Percentiles rank a stretch among this genome's conserved stretches.
Evolutionary conservation across 1,140 invertebrate genomes (phyloP).

Genomic region (Drosophila lini): DNA sequence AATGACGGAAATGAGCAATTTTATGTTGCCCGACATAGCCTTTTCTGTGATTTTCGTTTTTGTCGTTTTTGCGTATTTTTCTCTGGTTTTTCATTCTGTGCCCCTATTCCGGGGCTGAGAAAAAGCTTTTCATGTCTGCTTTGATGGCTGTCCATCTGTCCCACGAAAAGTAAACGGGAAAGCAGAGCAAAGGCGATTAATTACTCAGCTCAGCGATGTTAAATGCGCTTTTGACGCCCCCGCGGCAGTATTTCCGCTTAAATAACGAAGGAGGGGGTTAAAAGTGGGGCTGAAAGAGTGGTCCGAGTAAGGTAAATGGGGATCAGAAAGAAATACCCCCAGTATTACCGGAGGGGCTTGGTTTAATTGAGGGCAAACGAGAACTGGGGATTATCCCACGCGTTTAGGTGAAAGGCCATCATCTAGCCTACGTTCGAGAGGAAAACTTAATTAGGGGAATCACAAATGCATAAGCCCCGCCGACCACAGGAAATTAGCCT

Average conservation of each 20-base stretch:
- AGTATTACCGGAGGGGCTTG: not conserved
- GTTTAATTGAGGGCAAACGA: constrained; percentile 57
- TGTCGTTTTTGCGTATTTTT: constrained; percentile 11
- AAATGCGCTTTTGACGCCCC: constrained; percentile 70
- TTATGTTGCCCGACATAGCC: constrained; percentile 61
- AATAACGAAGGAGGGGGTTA: constrained; percentile 10
- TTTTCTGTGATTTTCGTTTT: constrained; percentile 28
- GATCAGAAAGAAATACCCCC: not conserved
- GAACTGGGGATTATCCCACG: constrained; percentile 46
- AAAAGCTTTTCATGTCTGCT: constrained; percentile 73
- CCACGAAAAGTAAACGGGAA: constrained; percentile 41
- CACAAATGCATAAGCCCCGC: constrained; percentile 4
- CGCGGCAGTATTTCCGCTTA: constrained; percentile 30
- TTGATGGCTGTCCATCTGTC: constrained; percentile 63
- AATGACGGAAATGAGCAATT: constrained; percentile 78
- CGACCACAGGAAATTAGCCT: constrained; percentile 11
- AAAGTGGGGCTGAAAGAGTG: not conserved
- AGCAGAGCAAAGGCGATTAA: constrained; percentile 66
- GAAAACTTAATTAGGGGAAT: constrained; percentile 42
- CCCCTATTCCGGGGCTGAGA: constrained; percentile 58
- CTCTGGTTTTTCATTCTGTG: constrained; percentile 45
- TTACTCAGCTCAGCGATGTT: constrained; percentile 69
- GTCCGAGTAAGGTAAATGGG: not conserved
- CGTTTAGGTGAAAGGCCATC: constrained; percentile 14
- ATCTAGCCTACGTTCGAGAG: constrained; percentile 1